A percentile compares a stretch with the other conserved stretches of the same genome.
phyloP scores from a whole-genome alignment of 2,888 invertebrate genomes.

The Marronus borbonicus region DNA sequence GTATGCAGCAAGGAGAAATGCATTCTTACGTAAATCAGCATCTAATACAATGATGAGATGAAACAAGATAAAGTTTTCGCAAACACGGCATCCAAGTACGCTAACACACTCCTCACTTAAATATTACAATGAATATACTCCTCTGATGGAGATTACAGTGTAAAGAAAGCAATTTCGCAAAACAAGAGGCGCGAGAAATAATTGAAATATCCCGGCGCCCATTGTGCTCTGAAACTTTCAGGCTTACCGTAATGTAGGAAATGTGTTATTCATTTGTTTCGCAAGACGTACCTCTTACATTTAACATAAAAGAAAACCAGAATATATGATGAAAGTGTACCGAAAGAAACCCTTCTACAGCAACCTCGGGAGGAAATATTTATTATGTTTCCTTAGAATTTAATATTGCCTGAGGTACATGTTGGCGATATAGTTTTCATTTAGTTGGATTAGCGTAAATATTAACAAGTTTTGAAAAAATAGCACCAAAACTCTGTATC shows the following conservation, averaged over 20 bases:
- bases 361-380: constrained; percentile 23
- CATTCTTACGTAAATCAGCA: constrained; percentile 22
- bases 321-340: constrained; percentile 43
- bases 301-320: constrained; percentile 46
- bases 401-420: constrained; percentile 23
- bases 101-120: constrained; percentile 34
- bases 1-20: not conserved
- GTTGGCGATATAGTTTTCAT: constrained; percentile 29
- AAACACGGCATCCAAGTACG: constrained; percentile 18
- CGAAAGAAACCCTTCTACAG: constrained; percentile 33
- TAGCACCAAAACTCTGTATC: not conserved
- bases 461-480: constrained; percentile 10
- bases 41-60: constrained; percentile 31
- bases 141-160: constrained; percentile 50
- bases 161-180: constrained; percentile 58
- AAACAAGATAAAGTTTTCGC: constrained; percentile 31
- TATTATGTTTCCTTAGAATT: constrained; percentile 25
- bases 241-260: constrained; percentile 56
- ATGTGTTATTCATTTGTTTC: constrained; percentile 58
- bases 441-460: constrained; percentile 25
- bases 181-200: constrained; percentile 58
- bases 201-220: constrained; percentile 58
- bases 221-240: constrained; percentile 57
- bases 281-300: constrained; percentile 42
- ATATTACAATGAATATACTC: constrained; percentile 47